A percentile compares a stretch with the other conserved stretches of the same genome.
Conservation (phyloP, 2,113 vertebrate species). For the Boulengerochromis microlepis region DNA sequence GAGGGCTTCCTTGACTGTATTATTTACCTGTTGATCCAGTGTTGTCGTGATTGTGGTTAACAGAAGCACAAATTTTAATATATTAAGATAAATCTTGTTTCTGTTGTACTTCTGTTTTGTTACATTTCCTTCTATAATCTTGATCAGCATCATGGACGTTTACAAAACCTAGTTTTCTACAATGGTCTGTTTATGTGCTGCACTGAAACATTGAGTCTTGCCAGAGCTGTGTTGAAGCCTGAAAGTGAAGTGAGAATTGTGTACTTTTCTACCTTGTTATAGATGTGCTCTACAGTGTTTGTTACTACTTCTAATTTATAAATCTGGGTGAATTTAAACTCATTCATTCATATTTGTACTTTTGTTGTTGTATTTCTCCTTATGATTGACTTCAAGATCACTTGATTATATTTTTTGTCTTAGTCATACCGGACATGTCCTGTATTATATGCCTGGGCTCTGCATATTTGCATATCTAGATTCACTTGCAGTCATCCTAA, state of each 20-base stretch:
- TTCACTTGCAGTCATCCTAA: neutral
- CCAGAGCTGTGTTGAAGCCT: neutral
- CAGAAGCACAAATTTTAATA: neutral
- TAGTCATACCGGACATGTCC: neutral
- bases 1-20: neutral
- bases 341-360: neutral
- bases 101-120: neutral
- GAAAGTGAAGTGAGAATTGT: neutral
- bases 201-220: neutral
- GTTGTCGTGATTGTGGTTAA: neutral
- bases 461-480: neutral
- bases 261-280: neutral
- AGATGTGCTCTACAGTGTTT: neutral
- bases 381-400: neutral
- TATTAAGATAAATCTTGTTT: neutral
- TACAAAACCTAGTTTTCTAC: neutral
- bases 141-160: neutral
- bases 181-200: neutral
- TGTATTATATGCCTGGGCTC: neutral
- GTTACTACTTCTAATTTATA: neutral
- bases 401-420: neutral
- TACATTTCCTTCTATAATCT: neutral
- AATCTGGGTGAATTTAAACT: neutral
- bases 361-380: neutral
- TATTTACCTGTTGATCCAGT: neutral